phyloP scores from a whole-genome alignment of 2,888 invertebrate genomes.

The Orchesella flavescens region DNA sequence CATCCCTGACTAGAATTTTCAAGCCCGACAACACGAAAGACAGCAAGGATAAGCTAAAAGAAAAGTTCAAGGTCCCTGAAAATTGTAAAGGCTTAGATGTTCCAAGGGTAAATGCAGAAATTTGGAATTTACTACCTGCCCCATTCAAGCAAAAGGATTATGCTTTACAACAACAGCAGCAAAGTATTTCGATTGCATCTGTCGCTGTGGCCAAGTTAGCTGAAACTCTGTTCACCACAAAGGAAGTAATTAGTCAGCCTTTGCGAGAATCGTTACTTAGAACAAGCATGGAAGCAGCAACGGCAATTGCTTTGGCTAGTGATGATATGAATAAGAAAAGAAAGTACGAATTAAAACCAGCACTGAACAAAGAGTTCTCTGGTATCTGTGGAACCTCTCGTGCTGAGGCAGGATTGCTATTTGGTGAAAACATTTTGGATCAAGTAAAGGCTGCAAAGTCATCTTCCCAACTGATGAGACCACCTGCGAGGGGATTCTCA shows the following conservation, averaged over 20 bases:
- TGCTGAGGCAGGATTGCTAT: not conserved
- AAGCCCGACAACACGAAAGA: not conserved
- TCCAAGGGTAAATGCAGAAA: not conserved
- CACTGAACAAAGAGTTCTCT: not conserved
- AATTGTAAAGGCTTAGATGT: not conserved
- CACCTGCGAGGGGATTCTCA: no score
- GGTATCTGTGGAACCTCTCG: not conserved
- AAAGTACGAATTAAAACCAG: not conserved
- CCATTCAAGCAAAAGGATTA: not conserved
- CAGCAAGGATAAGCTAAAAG: not conserved
- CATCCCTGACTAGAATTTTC: not conserved
- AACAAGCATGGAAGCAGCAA: not conserved
- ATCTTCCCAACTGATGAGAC: not conserved
- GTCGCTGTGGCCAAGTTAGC: not conserved
- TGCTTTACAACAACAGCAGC: not conserved
- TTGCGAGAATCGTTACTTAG: no score
- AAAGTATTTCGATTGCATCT: not conserved
- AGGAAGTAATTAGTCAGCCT: no score
- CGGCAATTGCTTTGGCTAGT: not conserved
- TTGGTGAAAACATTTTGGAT: not conserved
- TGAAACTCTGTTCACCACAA: not conserved
- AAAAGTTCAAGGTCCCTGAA: not conserved
- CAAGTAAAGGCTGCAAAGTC: not conserved
- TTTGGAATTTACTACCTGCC: not conserved
- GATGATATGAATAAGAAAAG: not conserved